Base-by-base conservation (phyloP, 1,140 invertebrate species). In the Drosophila navojoa region DNA sequence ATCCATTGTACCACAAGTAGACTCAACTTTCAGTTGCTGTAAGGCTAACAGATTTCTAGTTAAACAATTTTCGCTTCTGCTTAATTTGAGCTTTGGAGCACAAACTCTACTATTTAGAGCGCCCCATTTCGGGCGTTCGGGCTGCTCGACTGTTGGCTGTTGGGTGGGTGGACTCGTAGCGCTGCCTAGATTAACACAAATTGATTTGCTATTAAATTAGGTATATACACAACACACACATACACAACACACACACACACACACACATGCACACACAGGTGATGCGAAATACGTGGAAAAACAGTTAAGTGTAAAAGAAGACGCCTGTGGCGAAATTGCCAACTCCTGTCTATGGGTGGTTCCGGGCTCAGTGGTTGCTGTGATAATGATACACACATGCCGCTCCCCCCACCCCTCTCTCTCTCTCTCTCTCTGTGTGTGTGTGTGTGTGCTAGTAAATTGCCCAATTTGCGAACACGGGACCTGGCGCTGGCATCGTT, bases 201-300 rank as follows among this genome's bases (percentile, higher is more conserved):
- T 89, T 89, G 84, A 89, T 89, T 89, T 89, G 84, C 77, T 89
- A 89, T 89, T 89, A 89, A 89, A 89, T 89, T 89, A 89, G 84
- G 67, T 64, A 53, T 60, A 59, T 40, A 71, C 54, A 62, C 62
- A 62, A 55, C 22, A 62, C 40, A 67, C 64, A 55, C 15, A 45
- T 13, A 25, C 13, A 13, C 47, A 22, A 69, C 49, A 22, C 19
- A 22, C 22, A 59, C 40, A 67, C 64, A 40, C 54, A 71, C 10
- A 27, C 44, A 76, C 44, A 62, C 35, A 52, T 42, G 61, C 27
- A 61, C 25, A 72, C 35, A 25, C 59, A 59, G 64, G 59, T 53
- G 67, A 63, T 53, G 45, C 44, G 58, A 69, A 62, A 70, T 70
- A 87, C 76, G 79, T 87, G 81, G 71, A 86, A 86, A 82, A 89